A percentile compares a stretch with the other conserved stretches of the same genome.
phyloP scores from a whole-genome alignment of 2,113 vertebrate species.

The human region GRCh38 chr20:40479001-40479500 shows the following conservation, averaged over 20 bases:
- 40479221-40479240: not conserved
- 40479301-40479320: not conserved
- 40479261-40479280: not conserved
- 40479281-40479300: not conserved
- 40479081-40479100: not conserved
- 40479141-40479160: slow-evolving; percentile 32
- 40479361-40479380: not conserved
- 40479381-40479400: not conserved
- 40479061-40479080: not conserved
- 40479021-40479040: not conserved
- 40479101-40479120: not conserved
- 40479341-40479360: not conserved
- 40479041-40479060: not conserved
- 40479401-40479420: not conserved
- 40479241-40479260: not conserved
- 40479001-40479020: not conserved
- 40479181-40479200: not conserved
- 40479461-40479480: not conserved
- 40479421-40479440: not conserved
- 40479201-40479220: not conserved
- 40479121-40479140: slow-evolving; percentile 16
- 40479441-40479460: not conserved
- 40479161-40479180: not conserved
- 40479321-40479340: not conserved
- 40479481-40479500: not conserved